Percentiles rank a stretch among this genome's conserved stretches.
Conservation (phyloP, 1,140 invertebrate species). For the Ridgeia piscesae region DNA sequence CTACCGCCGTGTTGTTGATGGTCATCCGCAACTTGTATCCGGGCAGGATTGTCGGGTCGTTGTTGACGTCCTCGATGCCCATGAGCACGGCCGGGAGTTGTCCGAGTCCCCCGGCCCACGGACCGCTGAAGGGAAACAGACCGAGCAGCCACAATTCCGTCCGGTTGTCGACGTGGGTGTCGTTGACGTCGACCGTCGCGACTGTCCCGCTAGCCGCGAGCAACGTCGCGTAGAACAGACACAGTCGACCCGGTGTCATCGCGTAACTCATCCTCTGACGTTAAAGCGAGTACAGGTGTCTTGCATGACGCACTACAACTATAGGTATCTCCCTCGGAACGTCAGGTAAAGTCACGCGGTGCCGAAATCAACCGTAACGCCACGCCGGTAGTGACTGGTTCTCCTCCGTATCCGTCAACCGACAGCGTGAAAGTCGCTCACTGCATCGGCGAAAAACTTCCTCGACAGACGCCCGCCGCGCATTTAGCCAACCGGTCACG, state of each 20-base stretch:
- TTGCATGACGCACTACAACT: neutral
- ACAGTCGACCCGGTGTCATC: neutral
- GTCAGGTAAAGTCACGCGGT: neutral
- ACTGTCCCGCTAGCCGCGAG: neutral
- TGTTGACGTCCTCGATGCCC: conserved; percentile 95
- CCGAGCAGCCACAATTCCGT: conserved; percentile 57
- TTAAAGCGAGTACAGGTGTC: neutral
- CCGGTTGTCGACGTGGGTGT: neutral
- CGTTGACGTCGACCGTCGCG: neutral
- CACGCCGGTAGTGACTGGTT: neutral
- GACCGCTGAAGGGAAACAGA: conserved; percentile 96
- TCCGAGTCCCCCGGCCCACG: conserved; percentile 69
- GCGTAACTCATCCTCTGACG: neutral
- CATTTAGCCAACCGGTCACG: neutral
- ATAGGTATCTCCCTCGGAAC: neutral
- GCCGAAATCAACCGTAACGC: neutral
- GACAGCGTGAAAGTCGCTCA: neutral
- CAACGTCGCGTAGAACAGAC: neutral
- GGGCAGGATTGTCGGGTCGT: conserved; percentile 80
- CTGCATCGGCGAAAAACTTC: neutral
- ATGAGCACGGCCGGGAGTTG: conserved; percentile 77
- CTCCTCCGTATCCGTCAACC: neutral
- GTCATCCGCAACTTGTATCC: conserved; percentile 89
- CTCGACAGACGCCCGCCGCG: neutral
- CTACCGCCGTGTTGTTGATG: conserved; percentile 96